Conservation (phyloP, 2,888 invertebrate species). For the Pyrocoelia pectoralis region DNA sequence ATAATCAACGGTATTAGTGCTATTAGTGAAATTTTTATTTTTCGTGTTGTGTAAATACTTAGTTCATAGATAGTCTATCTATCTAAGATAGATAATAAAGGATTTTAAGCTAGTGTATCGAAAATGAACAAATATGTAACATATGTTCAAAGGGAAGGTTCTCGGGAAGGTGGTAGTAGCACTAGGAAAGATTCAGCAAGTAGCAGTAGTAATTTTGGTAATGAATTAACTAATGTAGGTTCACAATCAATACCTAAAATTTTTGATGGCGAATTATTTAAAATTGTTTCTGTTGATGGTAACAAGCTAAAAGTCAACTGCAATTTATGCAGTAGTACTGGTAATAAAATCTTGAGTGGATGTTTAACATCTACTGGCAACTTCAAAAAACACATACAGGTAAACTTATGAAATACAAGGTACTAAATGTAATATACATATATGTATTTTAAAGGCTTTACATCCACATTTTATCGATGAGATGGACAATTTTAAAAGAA, state of each 20-base stretch:
- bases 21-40: too few species aligned
- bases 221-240: background rate
- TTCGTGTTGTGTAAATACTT: too few species aligned
- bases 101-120: too few species aligned
- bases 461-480: constrained; percentile 7
- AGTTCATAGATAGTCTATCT: too few species aligned
- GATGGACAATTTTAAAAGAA: background rate
- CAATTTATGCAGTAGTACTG: background rate
- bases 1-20: too few species aligned
- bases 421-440: background rate
- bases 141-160: background rate
- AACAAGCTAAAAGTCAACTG: background rate
- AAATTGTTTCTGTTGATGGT: background rate
- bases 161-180: background rate
- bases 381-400: background rate
- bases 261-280: background rate
- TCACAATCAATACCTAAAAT: background rate
- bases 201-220: background rate
- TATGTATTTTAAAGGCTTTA: constrained; percentile 2
- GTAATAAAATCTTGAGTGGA: background rate
- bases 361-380: background rate
- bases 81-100: too few species aligned
- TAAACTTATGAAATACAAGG: background rate
- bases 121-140: too few species aligned
- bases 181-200: background rate